Evolutionary conservation across 2,888 invertebrate genomes (phyloP).

Genomic region (Onthophagus sagittarius): DNA sequence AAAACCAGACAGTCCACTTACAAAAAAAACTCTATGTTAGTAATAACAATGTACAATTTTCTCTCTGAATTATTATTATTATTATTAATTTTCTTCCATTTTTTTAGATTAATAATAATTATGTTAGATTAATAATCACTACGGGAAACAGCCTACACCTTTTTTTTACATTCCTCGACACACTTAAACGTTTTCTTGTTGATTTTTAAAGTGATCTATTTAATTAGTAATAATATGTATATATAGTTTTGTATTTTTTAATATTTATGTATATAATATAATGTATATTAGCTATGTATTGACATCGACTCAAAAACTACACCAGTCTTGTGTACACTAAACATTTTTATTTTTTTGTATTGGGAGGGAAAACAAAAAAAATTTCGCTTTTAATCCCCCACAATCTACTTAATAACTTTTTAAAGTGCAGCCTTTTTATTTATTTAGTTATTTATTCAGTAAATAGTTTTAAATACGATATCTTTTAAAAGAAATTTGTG

Average conservation of each 20-base stretch:
- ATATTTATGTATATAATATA: constrained; percentile 22
- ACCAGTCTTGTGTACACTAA: constrained; percentile 49
- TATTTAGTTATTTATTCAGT: constrained; percentile 33
- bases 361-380: background rate
- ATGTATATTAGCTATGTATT: constrained; percentile 41
- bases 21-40: constrained; percentile 40
- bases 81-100: background rate
- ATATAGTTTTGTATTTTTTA: constrained; percentile 17
- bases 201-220: background rate
- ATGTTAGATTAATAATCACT: constrained; percentile 29
- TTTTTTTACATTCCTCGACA: constrained; percentile 25
- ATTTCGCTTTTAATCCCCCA: background rate
- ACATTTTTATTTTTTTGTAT: constrained; percentile 17
- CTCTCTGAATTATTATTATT: background rate
- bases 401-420: constrained; percentile 16
- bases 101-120: background rate
- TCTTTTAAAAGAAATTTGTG: background rate
- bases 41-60: constrained; percentile 36
- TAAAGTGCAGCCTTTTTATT: constrained; percentile 46
- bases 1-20: constrained; percentile 39
- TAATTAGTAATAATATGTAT: background rate
- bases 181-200: background rate
- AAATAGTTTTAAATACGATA: constrained; percentile 1
- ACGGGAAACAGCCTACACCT: constrained; percentile 43
- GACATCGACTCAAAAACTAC: constrained; percentile 43